Evolutionary conservation across 2,888 invertebrate genomes (phyloP), one percentile per base, ranked within the genome.

Genomic region (Pemphredon lugubris): DNA sequence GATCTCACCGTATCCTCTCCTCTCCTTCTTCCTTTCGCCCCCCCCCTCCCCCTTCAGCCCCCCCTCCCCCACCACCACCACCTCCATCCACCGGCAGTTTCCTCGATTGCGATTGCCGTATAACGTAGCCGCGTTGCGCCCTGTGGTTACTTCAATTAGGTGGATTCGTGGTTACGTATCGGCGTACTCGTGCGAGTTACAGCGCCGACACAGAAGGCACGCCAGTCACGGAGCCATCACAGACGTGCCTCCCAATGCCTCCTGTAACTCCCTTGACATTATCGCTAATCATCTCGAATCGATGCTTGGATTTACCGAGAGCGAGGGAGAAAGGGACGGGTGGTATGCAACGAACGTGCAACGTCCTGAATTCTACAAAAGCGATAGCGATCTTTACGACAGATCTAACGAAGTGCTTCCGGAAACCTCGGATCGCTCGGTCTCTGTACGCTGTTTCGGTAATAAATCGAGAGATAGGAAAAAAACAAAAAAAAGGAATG

Each of bases 71-170:
- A n/a, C 45, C 45, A 9, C 45, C n/a, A n/a, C 9, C n/a, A n/a
- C n/a, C n/a, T n/a, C n/a, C n/a, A n/a, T n/a, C n/a, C n/a, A n/a
- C n/a, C n/a, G 20, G 18, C 45, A n/a, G 59, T 69, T 66, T 74
- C 70, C 39, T 72, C 64, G 57, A 70, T 75, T 60, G 64, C 65
- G 68, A 74, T 69, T 67, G 71, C 70, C 53, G 70, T 80, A 67
- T 76, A 79, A 73, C 82, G 75, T 75, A 75, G 68, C 80, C 26
- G 77, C 79, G 77, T 79, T 80, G 86, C 83, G 85, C 88, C 87
- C 86, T 89, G 87, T 89, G 86, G 86, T 89, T 89, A 89, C 85
- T 86, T 88, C 89, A 89, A 89, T 89, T 89, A 89, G 88, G 80
- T 81, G 84, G 75, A 83, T 87, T 87, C 87, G 85, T 87, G 88